Percentiles rank a stretch among this genome's conserved stretches.
Conservation (phyloP, 2,888 invertebrate genomes). For the Chrysina gloriosa region DNA sequence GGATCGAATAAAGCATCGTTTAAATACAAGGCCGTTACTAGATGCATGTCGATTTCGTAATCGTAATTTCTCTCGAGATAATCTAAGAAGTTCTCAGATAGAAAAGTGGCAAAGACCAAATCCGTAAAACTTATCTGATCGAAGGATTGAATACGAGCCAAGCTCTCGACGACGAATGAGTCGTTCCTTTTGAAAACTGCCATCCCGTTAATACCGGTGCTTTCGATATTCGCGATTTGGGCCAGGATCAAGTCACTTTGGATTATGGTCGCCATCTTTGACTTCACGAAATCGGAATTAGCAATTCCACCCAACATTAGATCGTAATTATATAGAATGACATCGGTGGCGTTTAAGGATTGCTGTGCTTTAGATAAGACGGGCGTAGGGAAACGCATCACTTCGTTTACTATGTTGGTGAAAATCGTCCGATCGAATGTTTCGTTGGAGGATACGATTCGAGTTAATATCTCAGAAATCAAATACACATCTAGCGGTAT, state of each 20-base stretch:
- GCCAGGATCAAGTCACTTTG: conserved; percentile 14
- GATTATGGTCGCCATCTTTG: background rate
- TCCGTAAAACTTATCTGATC: background rate
- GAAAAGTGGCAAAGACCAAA: conserved; percentile 31
- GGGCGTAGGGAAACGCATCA: conserved; percentile 21
- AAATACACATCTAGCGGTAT: conserved; percentile 38
- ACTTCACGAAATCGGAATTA: background rate
- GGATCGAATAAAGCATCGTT: conserved; percentile 25
- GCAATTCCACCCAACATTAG: background rate
- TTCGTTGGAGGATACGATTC: conserved; percentile 18
- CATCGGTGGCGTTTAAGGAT: conserved; percentile 38
- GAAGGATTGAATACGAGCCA: background rate
- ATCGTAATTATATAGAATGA: conserved; percentile 35
- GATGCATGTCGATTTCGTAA: background rate
- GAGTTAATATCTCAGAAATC: conserved; percentile 23
- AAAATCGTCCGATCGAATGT: background rate
- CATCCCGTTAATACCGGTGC: conserved; percentile 28
- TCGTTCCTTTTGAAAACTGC: conserved; percentile 21
- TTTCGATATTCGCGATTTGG: conserved; percentile 24
- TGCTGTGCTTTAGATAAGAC: conserved; percentile 19
- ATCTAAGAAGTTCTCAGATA: background rate
- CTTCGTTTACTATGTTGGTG: conserved; percentile 15
- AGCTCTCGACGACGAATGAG: conserved; percentile 1
- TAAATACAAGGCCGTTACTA: conserved; percentile 25
- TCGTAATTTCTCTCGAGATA: background rate